These are phyloP conservation scores for Pluvianellus socialis DNA, from an alignment of 2,113 vertebrate genomes.

Conservation along the genomic window DNA sequence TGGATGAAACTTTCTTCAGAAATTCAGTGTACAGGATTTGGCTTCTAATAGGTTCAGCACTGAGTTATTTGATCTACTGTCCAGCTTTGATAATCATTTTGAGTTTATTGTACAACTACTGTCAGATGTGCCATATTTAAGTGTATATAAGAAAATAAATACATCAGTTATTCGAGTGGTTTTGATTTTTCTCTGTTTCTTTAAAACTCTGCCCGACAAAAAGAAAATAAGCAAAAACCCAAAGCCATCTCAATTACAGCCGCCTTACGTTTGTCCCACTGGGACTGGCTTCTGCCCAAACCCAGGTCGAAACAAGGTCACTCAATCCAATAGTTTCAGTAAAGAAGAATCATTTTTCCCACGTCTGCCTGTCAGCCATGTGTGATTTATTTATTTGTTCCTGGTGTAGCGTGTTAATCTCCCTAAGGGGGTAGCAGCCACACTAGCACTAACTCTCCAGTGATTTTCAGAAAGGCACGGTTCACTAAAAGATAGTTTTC, in stretches of 20 bases:
- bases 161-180: conserved; percentile 50
- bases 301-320: neutral
- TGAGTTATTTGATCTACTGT: conserved; percentile 72
- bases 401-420: neutral
- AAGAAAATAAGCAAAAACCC: neutral
- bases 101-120: conserved; percentile 68
- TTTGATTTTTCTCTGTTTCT: neutral
- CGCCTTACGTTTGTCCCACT: neutral
- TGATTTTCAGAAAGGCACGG: neutral
- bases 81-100: conserved; percentile 62
- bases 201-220: neutral
- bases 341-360: neutral
- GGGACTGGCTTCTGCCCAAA: neutral
- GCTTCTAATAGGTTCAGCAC: conserved; percentile 65
- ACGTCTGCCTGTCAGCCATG: neutral
- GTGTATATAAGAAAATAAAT: conserved; percentile 80
- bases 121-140: conserved; percentile 77
- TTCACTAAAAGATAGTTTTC: neutral
- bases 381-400: conserved; percentile 32
- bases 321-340: neutral
- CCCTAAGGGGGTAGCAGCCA: neutral
- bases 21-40: conserved; percentile 55
- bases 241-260: neutral
- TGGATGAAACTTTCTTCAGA: conserved; percentile 45
- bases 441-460: neutral